These are phyloP conservation scores for Chrysogorgia sp. DNA, from an alignment of 92 coral and sea anemone species.

Conservation along the genomic window DNA sequence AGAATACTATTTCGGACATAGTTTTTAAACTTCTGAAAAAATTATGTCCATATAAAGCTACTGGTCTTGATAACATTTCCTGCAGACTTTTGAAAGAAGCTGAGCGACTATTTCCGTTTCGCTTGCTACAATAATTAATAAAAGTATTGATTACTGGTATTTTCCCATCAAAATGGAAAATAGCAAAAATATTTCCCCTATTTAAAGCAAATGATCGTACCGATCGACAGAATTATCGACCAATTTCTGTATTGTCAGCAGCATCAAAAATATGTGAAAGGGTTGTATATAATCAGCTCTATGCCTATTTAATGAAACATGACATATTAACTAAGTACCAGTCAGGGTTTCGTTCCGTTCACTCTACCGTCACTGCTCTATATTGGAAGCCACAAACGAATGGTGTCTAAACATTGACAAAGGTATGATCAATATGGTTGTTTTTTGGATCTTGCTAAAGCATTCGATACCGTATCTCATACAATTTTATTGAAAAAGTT, in stretches of 20 bases:
- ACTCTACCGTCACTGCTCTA: slow-evolving; percentile 53
- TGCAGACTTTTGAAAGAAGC: slow-evolving; percentile 56
- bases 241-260: slow-evolving; percentile 57
- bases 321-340: slow-evolving; percentile 39
- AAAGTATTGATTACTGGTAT: slow-evolving; percentile 53
- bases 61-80: slow-evolving; percentile 61
- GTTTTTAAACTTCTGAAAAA: no score
- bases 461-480: slow-evolving; percentile 21
- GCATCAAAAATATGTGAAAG: slow-evolving; percentile 53
- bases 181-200: slow-evolving; percentile 45
- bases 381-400: slow-evolving; percentile 36
- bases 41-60: slow-evolving; percentile 58
- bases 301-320: slow-evolving; percentile 5
- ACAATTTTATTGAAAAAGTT: slow-evolving; percentile 4
- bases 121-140: slow-evolving; percentile 39
- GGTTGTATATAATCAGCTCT: slow-evolving; percentile 49
- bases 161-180: slow-evolving; percentile 55
- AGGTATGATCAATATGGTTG: slow-evolving; percentile 32
- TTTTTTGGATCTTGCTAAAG: slow-evolving; percentile 49
- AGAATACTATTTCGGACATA: no score
- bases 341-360: slow-evolving; percentile 53
- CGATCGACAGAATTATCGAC: slow-evolving; percentile 53
- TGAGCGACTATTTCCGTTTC: slow-evolving; percentile 46
- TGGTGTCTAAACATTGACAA: slow-evolving; percentile 43
- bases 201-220: slow-evolving; percentile 53